Conservation (phyloP, 2,888 invertebrate genomes). For the Alloplasta piceator region DNA sequence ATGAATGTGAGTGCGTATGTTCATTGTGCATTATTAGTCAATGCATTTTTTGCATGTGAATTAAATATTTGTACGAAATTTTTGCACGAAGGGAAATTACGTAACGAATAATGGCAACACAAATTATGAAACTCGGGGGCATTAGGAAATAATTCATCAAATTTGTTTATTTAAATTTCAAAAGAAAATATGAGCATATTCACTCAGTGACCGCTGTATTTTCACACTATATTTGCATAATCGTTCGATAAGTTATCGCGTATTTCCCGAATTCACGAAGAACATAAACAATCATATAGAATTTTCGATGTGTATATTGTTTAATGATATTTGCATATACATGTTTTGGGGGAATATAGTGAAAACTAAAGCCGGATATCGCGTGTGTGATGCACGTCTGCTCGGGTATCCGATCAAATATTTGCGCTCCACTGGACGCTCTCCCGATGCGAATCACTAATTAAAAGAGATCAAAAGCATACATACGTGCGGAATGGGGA, state of each 20-base stretch:
- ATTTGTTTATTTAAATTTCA: too few species aligned
- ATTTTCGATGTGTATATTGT: conserved; percentile 21
- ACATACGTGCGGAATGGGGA: conserved; percentile 21
- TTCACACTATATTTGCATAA: neutral
- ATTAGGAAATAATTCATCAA: too few species aligned
- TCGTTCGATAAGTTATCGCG: neutral
- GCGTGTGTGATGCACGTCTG: conserved; percentile 47
- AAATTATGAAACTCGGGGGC: too few species aligned
- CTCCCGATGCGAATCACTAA: conserved; percentile 65
- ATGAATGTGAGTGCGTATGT: too few species aligned
- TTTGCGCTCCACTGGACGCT: conserved; percentile 66
- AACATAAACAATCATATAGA: conserved; percentile 15
- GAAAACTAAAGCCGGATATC: conserved; percentile 39
- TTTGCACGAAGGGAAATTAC: too few species aligned
- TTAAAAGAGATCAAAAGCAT: conserved; percentile 74
- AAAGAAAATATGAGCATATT: too few species aligned
- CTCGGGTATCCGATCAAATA: conserved; percentile 71
- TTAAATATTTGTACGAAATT: too few species aligned
- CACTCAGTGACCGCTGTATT: neutral
- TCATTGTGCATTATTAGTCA: too few species aligned
- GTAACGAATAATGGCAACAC: too few species aligned
- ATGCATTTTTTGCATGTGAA: too few species aligned
- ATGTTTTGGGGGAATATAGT: conserved; percentile 34
- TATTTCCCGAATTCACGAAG: conserved; percentile 13
- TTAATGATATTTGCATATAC: conserved; percentile 6